phyloP scores from a whole-genome alignment of 2,113 vertebrate genomes.

The Pelecanoides urinatrix region DNA sequence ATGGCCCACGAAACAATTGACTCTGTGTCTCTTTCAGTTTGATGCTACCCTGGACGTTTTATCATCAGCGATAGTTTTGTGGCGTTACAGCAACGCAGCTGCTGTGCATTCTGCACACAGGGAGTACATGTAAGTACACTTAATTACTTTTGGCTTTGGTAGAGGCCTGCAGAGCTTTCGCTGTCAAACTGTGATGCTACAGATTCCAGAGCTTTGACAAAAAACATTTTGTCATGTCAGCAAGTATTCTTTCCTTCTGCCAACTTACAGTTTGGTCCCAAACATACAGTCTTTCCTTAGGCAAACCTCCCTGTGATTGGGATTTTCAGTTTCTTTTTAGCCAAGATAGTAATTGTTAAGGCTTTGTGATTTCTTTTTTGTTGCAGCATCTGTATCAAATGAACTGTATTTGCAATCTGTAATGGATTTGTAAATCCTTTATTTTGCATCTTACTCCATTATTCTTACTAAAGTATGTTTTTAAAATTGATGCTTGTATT shows the following conservation, averaged over 20 bases:
- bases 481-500: background rate
- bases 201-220: background rate
- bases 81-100: slow-evolving; percentile 98
- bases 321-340: background rate
- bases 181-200: background rate
- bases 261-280: background rate
- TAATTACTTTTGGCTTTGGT: background rate
- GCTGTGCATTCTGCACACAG: slow-evolving; percentile 96
- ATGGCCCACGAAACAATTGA: background rate
- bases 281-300: background rate
- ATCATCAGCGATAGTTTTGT: slow-evolving; percentile 93
- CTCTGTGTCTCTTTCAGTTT: slow-evolving; percentile 80
- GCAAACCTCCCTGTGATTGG: background rate
- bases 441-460: background rate
- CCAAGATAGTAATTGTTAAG: background rate
- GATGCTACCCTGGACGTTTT: slow-evolving; percentile 94
- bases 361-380: background rate
- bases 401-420: background rate
- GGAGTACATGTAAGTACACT: slow-evolving; percentile 92
- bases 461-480: background rate
- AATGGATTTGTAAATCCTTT: background rate
- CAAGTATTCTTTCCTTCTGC: background rate
- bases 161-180: background rate
- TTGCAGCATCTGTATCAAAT: background rate
- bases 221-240: background rate